Conservation (phyloP, 2,888 invertebrate genomes). For the Morinoia aosen region DNA sequence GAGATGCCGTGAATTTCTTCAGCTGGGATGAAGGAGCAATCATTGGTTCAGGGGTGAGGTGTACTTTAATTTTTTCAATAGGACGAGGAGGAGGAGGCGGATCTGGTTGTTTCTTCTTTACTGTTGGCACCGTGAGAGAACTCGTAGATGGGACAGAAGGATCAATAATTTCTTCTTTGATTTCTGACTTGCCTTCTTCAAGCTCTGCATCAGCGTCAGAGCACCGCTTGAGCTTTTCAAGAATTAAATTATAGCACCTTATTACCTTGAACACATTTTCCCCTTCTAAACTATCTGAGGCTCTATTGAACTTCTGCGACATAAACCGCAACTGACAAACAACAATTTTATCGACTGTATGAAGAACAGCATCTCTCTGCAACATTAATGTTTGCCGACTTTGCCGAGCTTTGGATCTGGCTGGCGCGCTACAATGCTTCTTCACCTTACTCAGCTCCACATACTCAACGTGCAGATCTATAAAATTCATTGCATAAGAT, state of each 20-base stretch:
- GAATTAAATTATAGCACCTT: constrained; percentile 44
- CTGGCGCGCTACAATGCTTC: not conserved
- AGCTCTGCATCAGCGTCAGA: not conserved
- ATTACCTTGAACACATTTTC: constrained; percentile 50
- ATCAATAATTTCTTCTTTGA: not conserved
- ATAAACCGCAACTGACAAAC: constrained; percentile 2
- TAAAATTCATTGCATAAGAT: constrained; percentile 30
- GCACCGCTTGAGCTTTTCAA: constrained; percentile 29
- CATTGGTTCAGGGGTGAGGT: constrained; percentile 58
- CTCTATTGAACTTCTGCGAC: constrained; percentile 19
- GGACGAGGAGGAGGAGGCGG: not conserved
- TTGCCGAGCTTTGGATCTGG: not conserved
- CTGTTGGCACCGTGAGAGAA: not conserved
- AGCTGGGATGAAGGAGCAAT: constrained; percentile 58
- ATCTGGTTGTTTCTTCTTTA: constrained; percentile 26
- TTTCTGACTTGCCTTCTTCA: not conserved
- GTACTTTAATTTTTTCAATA: constrained; percentile 41
- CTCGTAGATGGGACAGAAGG: not conserved
- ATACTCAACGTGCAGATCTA: not conserved
- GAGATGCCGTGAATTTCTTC: constrained; percentile 66
- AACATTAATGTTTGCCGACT: not conserved
- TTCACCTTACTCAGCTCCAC: not conserved
- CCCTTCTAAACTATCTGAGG: not conserved
- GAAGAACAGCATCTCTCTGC: constrained; percentile 14
- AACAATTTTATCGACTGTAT: constrained; percentile 41